phyloP scores from a whole-genome alignment of 2,797 vertebrate genomes.

The Garrulus glandarius region DNA sequence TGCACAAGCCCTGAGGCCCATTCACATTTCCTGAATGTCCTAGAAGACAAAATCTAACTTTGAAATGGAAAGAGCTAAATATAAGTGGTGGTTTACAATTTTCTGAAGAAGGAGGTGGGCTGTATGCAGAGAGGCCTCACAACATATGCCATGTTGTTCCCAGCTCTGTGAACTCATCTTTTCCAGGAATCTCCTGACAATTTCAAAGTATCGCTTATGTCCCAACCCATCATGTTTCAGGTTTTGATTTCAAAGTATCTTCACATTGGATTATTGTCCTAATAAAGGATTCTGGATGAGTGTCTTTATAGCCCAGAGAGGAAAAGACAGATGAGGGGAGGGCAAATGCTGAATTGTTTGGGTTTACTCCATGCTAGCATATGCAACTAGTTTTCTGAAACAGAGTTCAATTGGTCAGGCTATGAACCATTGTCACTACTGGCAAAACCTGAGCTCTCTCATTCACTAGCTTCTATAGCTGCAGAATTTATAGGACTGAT shows the following conservation, averaged over 20 bases:
- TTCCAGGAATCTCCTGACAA: not conserved
- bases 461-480: conserved; percentile 24
- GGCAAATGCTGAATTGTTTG: not conserved
- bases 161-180: not conserved
- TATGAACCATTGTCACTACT: not conserved
- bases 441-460: not conserved
- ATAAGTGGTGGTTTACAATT: fast-evolving
- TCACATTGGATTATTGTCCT: not conserved
- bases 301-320: not conserved
- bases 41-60: not conserved
- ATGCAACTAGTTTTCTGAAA: not conserved
- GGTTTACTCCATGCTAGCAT: not conserved
- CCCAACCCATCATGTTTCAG: not conserved
- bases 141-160: fast-evolving
- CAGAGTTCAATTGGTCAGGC: not conserved
- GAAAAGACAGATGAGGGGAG: not conserved
- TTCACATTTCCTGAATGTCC: not conserved
- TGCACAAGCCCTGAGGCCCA: not conserved
- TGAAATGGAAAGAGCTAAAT: not conserved
- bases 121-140: not conserved
- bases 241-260: not conserved
- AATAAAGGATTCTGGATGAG: not conserved
- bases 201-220: not conserved
- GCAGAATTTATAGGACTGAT: conserved; percentile 46
- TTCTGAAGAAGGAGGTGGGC: not conserved